These are phyloP conservation scores for Lamprologus callipterus DNA, from an alignment of 2,113 vertebrate genomes.

Conservation along the genomic window DNA sequence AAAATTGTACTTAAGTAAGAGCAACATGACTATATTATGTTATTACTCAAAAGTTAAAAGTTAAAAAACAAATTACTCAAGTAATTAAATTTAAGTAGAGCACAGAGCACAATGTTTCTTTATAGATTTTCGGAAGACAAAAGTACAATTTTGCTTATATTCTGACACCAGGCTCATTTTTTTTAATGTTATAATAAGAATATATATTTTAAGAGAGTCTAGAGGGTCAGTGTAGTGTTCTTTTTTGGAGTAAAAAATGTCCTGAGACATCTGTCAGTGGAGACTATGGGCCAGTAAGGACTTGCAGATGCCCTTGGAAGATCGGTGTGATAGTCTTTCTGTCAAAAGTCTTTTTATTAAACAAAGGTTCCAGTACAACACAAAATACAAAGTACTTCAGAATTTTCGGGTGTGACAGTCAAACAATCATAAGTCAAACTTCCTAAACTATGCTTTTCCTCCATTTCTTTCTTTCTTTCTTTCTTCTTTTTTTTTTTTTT, in stretches of 20 bases:
- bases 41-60: neutral
- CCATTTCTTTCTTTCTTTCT: neutral
- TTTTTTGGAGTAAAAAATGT: neutral
- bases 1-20: neutral
- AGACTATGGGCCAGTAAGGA: neutral
- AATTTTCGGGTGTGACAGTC: neutral
- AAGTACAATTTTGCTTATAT: neutral
- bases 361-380: neutral
- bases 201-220: neutral
- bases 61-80: neutral
- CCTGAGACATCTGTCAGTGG: neutral
- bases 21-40: neutral
- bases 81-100: neutral
- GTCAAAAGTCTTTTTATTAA: neutral
- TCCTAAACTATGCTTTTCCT: neutral
- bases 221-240: neutral
- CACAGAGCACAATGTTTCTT: neutral
- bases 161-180: neutral
- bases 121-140: neutral
- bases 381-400: neutral
- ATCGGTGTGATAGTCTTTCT: neutral
- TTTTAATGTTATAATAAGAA: neutral
- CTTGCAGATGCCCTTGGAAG: neutral
- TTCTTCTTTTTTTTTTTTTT: rapidly evolving
- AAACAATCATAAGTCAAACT: neutral